Evolutionary conservation across 2,797 vertebrate genomes (phyloP).

Genomic region (Hoplostethus mediterraneus): DNA sequence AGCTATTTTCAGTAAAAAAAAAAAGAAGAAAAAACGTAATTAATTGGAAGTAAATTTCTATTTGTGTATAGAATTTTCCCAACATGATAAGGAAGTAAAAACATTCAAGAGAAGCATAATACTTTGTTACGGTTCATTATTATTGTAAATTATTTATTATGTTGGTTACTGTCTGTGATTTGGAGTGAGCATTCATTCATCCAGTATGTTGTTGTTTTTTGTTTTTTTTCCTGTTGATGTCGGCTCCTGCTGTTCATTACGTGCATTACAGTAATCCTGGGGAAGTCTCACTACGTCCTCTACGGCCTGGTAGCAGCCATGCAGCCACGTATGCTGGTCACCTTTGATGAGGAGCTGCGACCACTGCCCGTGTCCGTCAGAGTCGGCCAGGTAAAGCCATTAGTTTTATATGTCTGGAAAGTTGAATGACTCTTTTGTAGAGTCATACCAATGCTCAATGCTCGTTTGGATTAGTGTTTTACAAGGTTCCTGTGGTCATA

Average conservation of each 20-base stretch:
- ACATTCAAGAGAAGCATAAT: not conserved
- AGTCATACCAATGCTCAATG: too few species aligned
- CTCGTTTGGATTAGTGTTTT: too few species aligned
- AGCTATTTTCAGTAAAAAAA: too few species aligned
- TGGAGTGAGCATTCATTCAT: too few species aligned
- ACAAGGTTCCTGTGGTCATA: too few species aligned
- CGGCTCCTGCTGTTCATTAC: conserved; percentile 38
- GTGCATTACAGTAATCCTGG: conserved; percentile 90
- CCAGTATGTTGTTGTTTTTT: too few species aligned
- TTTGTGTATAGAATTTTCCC: too few species aligned
- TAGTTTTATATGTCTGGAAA: not conserved
- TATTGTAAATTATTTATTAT: too few species aligned
- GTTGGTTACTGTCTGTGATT: not conserved
- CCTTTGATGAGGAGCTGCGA: conserved; percentile 95
- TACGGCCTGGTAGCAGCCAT: conserved; percentile 97
- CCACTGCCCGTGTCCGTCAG: conserved; percentile 95
- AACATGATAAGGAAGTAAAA: too few species aligned
- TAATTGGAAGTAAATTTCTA: too few species aligned
- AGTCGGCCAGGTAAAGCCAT: conserved; percentile 92
- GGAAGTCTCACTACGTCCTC: conserved; percentile 96
- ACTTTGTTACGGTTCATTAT: too few species aligned
- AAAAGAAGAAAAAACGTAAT: too few species aligned
- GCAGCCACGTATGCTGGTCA: conserved; percentile 99
- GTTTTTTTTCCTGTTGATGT: conserved; percentile 14
- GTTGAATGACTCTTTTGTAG: not conserved